Conservation (phyloP, 2,797 vertebrate genomes). For the Xiphorhynchus erythropygius region DNA sequence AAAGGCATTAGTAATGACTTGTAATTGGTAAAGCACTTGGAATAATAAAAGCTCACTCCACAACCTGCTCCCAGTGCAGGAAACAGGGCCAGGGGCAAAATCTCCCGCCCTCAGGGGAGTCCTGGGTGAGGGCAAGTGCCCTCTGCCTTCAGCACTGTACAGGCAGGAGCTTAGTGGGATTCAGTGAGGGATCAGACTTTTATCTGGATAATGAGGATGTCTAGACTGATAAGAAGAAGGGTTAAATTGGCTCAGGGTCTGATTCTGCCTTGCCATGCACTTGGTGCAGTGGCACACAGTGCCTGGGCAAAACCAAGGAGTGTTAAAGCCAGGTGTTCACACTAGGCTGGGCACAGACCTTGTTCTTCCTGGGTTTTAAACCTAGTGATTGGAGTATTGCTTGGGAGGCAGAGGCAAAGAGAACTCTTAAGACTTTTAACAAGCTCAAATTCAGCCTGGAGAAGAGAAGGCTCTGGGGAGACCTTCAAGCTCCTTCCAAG, state of each 20-base stretch:
- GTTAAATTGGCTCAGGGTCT: constrained; percentile 51
- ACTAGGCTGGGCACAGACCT: neutral
- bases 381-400: neutral
- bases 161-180: constrained; percentile 30
- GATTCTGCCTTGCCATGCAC: neutral
- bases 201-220: constrained; percentile 65
- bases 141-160: neutral
- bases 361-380: neutral
- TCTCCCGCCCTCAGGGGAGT: neutral
- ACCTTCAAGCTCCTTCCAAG: neutral
- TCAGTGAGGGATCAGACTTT: constrained; percentile 52
- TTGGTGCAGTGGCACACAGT: neutral
- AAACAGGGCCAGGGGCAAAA: rapidly evolving
- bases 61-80: rapidly evolving
- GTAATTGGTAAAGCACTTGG: neutral
- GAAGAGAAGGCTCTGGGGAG: neutral
- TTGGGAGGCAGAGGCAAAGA: neutral
- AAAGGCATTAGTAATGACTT: neutral
- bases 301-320: neutral
- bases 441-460: neutral
- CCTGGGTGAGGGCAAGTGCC: neutral
- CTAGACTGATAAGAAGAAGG: constrained; percentile 62
- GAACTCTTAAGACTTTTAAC: neutral
- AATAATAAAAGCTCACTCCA: rapidly evolving
- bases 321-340: neutral